Evolutionary conservation across 2,888 invertebrate genomes (phyloP), one percentile per base, ranked within the genome.

Genomic region (Orchesellides sinensis): DNA sequence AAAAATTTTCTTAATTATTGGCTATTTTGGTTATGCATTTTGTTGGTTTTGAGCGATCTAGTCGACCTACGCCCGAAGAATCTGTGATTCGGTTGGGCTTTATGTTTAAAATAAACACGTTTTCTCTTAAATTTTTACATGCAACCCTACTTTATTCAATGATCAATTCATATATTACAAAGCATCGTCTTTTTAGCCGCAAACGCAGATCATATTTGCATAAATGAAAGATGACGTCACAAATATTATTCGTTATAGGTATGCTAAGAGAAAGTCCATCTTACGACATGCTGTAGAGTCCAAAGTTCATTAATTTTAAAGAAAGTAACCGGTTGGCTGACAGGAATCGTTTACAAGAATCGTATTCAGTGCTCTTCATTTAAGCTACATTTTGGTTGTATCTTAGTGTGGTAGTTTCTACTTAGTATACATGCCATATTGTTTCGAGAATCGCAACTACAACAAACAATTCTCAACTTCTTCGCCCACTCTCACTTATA

Each of bases 41-140:
- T 72, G 78, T 83, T 78, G 77, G 63, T 83, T 78, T 83, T 83
- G 83, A 83, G 83, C 78, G 78, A 83, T 83, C 83, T 83, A 83
- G 83, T 83, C 83, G 83, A 83, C 83, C 19, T 73, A 21, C 56
- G 47, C 63, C 78, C 66, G 17, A 29, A n/a, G 77, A 61, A 56
- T 68, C 83, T 47, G 14, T 14, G 78, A 77, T 68, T 83, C 54
- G 14, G 32, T 54, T 61, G 45, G 78, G 73, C 52, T 40, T 54
- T 10, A 3, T 61, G 61, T 83, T 75, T 63, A 78, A 59, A 78
- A 66, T 35, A 72, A 78, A 83, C 73, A 63, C 63, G 78, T 83
- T 78, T 73, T 66, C 72, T 68, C 72, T 40, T 21, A 52, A 4
- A 65, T 68, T 59, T 63, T 23, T 45, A 17, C 35, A 23, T 32